Conservation (phyloP, 2,888 invertebrate species). For the Lydus trimaculatus region DNA sequence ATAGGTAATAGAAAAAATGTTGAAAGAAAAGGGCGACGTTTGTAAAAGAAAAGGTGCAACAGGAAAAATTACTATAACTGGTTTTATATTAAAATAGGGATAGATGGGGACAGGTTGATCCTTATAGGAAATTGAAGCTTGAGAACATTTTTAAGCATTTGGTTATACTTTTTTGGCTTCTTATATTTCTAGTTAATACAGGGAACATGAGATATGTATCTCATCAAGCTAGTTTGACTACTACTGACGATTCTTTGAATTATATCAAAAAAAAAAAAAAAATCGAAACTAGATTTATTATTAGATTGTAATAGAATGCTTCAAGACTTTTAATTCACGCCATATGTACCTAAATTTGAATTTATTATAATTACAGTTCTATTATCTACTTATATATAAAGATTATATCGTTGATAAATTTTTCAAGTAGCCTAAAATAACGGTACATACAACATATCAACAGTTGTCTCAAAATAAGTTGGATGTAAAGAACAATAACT, state of each 20-base stretch:
- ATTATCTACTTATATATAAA: neutral
- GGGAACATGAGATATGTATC: conserved; percentile 6
- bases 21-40: conserved; percentile 21
- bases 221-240: neutral
- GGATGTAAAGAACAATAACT: neutral
- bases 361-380: neutral
- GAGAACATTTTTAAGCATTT: neutral
- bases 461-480: neutral
- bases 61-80: conserved; percentile 34
- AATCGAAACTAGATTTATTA: neutral
- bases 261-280: neutral
- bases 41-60: conserved; percentile 36
- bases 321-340: neutral
- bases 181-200: neutral
- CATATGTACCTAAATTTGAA: neutral
- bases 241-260: neutral
- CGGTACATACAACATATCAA: neutral
- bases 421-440: neutral
- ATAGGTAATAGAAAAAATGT: conserved; percentile 35
- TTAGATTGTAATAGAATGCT: neutral
- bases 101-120: conserved; percentile 7
- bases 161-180: neutral
- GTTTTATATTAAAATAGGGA: conserved; percentile 29
- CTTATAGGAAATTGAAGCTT: conserved; percentile 8
- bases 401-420: neutral